Evolutionary conservation across 2,113 vertebrate species (phyloP), one percentile per base, ranked within the genome.

Genomic region (Pachycephala philippinensis): DNA sequence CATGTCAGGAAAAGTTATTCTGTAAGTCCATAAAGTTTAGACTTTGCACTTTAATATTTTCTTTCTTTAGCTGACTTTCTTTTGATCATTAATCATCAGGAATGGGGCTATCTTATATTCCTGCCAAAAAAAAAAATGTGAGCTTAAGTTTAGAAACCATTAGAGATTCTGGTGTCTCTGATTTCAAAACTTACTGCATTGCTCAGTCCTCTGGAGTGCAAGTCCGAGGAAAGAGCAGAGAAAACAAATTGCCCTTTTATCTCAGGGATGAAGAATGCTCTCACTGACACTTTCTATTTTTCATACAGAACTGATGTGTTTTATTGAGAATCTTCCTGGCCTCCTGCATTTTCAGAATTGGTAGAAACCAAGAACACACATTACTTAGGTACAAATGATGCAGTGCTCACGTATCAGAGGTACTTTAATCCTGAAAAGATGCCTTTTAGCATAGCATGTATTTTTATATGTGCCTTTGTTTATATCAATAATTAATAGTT

Each of bases 41-140:
- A 83, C 70, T 68, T 92, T 80, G 53, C 16, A 27, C 84, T 76
- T 89, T 31, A 76, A 2, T 35, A 28, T 21, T 68, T 84, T 53
- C n/a, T 40, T 75, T 37, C 22, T 71, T 65, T 71, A 80, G n/a
- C 30, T 87, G 65, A n/a, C 39, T 54, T 19, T 87, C 84, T 71
- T 71, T 76, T 77, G 61, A 74, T 90, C n/a, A 35, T 95, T 91
- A 88, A 77, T 93, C 50, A 28, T 45, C 10, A 59, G 42, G 50
- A 94, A 83, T 59, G 33, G 66, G 39, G 2, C 12, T 60, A 49
- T 76, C 50, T 80, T 69, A 24, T 11, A n/a, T 39, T 72, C 13
- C 59, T 83, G 63, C 14, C 49, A 60, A 57, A 60, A 87, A 60
- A 57, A 60, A 87, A 79, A 49, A 22, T 61, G 7, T 26, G 39